Percentiles rank a stretch among this genome's conserved stretches.
Conservation (phyloP, 1,140 invertebrate species). For the Bombus impatiens region DNA sequence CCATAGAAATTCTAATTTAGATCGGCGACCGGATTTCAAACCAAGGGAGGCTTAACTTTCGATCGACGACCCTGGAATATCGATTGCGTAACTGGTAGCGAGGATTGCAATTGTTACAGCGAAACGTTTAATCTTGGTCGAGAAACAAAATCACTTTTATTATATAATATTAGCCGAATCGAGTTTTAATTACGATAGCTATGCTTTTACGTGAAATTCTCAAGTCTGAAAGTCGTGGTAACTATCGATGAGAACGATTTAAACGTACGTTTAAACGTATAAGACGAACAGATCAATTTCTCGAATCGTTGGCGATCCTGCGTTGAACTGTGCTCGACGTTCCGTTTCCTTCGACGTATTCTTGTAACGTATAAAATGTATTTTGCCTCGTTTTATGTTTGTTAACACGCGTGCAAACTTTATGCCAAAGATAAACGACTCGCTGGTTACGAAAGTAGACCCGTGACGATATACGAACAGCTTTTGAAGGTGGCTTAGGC, state of each 20-base stretch:
- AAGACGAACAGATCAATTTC: too few species aligned
- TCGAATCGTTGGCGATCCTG: too few species aligned
- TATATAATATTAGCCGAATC: not conserved
- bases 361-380: too few species aligned
- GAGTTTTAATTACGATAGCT: not conserved
- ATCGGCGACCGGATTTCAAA: not conserved
- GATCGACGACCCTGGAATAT: not conserved
- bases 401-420: too few species aligned
- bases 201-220: not conserved
- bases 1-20: constrained; percentile 11
- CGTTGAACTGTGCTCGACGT: not conserved
- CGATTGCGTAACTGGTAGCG: not conserved
- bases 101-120: not conserved
- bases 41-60: not conserved
- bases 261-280: not conserved
- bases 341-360: not conserved
- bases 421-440: too few species aligned
- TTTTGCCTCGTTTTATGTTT: too few species aligned
- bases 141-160: not conserved
- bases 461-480: too few species aligned
- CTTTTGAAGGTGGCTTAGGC: not conserved
- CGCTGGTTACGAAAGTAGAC: too few species aligned
- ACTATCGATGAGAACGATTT: not conserved
- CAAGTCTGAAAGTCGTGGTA: not conserved
- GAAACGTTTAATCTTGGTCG: not conserved